Conservation (phyloP, 2,888 invertebrate species). For the Sipha maydis region DNA sequence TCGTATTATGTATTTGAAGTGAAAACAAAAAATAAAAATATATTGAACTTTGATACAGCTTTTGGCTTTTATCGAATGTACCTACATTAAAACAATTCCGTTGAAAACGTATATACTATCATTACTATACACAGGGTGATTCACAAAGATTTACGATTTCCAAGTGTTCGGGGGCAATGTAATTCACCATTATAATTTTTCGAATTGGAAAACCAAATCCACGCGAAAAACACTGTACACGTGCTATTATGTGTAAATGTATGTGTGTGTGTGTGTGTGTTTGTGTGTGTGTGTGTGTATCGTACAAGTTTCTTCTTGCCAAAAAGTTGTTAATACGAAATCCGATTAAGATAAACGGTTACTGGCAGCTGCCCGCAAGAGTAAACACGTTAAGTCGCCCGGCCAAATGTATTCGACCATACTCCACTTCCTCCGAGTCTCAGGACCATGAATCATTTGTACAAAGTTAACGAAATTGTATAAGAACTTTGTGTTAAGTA, state of each 20-base stretch:
- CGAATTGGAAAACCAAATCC: not conserved
- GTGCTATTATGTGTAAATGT: not conserved
- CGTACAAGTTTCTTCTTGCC: not conserved
- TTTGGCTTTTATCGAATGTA: no score
- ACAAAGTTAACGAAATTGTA: not conserved
- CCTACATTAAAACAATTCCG: no score
- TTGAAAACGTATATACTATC: no score
- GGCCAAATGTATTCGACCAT: not conserved
- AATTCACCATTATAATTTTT: not conserved
- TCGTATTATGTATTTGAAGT: no score
- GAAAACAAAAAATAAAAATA: no score
- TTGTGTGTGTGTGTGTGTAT: not conserved
- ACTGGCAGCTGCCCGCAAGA: conserved; percentile 2
- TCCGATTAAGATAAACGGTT: conserved; percentile 33
- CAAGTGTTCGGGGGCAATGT: not conserved
- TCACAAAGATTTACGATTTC: not conserved
- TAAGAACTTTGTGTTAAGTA: not conserved
- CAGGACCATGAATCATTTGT: not conserved
- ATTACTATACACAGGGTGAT: no score
- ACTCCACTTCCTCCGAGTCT: not conserved
- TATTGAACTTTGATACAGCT: no score
- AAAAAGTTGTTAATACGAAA: conserved; percentile 25
- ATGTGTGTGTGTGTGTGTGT: no score
- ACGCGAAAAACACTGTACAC: not conserved
- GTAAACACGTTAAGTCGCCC: conserved; percentile 10